These are phyloP conservation scores for Noctilio leporinus DNA, from an alignment of 2,113 vertebrate species.

Conservation along the genomic window DNA sequence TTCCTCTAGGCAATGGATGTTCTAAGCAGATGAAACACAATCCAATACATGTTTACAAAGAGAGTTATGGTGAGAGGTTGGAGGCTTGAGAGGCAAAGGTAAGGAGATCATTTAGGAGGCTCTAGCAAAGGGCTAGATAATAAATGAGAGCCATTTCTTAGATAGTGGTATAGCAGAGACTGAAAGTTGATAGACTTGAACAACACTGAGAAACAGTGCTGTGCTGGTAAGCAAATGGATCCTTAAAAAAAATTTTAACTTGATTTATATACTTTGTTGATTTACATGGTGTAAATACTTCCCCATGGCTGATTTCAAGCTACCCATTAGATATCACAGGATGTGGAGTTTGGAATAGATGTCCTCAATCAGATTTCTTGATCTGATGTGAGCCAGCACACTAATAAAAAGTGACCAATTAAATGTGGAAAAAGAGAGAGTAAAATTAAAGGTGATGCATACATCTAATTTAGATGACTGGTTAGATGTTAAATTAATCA, in stretches of 20 bases:
- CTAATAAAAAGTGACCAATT: background rate
- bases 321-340: background rate
- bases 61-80: background rate
- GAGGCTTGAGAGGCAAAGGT: background rate
- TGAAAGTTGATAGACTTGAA: background rate
- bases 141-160: background rate
- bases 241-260: background rate
- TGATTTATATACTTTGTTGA: background rate
- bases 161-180: background rate
- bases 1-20: background rate
- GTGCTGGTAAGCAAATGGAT: background rate
- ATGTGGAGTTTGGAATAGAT: background rate
- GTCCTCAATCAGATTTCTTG: background rate
- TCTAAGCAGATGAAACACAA: slow-evolving; percentile 1
- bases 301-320: background rate
- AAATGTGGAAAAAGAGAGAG: background rate
- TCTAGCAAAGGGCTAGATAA: background rate
- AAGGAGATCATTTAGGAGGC: background rate
- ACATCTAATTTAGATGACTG: background rate
- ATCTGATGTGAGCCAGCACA: background rate
- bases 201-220: background rate
- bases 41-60: background rate
- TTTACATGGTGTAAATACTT: background rate
- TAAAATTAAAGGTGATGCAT: background rate
- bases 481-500: background rate